These are phyloP conservation scores for Sminthurides bifidus DNA, from an alignment of 1,140 invertebrate species.

Conservation along the genomic window DNA sequence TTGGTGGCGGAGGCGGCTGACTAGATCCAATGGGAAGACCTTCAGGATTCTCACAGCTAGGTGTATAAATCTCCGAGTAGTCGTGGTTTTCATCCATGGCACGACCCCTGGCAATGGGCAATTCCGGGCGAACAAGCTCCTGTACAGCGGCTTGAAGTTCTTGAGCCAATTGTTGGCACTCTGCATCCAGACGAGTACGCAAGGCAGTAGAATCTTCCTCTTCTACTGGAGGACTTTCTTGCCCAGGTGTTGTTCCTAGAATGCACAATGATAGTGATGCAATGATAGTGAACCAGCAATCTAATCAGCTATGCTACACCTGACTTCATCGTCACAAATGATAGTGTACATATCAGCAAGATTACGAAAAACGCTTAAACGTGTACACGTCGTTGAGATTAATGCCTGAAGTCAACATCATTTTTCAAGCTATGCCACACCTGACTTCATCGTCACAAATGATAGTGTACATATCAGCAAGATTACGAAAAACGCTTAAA, in stretches of 20 bases:
- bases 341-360: too few relatives aligned
- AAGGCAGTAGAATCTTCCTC: slow-evolving; percentile 30
- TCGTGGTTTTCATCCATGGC: slow-evolving; percentile 60
- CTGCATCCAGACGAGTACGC: slow-evolving; percentile 26
- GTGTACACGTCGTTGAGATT: too few relatives aligned
- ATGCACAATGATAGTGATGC: slow-evolving; percentile 3
- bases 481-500: too few relatives aligned
- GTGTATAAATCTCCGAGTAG: slow-evolving; percentile 88
- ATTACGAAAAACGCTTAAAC: too few relatives aligned
- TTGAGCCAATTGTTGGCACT: slow-evolving; percentile 35
- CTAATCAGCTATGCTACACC: too few relatives aligned
- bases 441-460: too few relatives aligned
- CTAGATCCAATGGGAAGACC: slow-evolving; percentile 38
- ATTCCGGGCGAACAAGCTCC: slow-evolving; percentile 39
- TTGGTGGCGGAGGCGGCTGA: slow-evolving; percentile 72
- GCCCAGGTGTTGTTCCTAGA: slow-evolving; percentile 27
- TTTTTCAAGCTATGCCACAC: too few relatives aligned
- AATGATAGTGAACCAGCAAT: not conserved
- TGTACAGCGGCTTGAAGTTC: slow-evolving; percentile 44
- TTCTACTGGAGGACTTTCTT: slow-evolving; percentile 27
- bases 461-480: too few relatives aligned
- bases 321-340: too few relatives aligned
- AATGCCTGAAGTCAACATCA: too few relatives aligned
- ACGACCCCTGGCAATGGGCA: slow-evolving; percentile 36
- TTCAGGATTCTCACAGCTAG: slow-evolving; percentile 57